Percentiles rank a stretch among this genome's conserved stretches.
These are phyloP conservation scores for Aculops lycopersici DNA, from an alignment of 1,140 invertebrate genomes.

Conservation along the genomic window DNA sequence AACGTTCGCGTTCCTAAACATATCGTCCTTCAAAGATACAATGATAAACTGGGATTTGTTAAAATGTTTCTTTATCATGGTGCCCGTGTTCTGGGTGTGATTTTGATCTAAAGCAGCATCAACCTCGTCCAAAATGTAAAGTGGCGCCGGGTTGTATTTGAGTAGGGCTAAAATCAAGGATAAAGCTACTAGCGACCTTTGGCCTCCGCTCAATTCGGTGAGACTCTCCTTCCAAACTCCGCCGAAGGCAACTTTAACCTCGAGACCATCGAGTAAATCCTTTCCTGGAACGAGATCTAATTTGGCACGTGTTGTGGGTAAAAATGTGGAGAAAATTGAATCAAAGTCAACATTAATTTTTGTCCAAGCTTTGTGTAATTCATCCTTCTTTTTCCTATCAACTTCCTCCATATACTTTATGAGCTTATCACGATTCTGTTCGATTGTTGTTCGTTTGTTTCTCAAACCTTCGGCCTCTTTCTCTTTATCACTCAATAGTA, in stretches of 20 bases:
- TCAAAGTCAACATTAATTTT: constrained; percentile 50
- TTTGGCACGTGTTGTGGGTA: constrained; percentile 58
- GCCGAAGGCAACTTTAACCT: constrained; percentile 48
- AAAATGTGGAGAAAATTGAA: constrained; percentile 64
- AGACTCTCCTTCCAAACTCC: constrained; percentile 82
- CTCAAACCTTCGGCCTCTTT: constrained; percentile 26
- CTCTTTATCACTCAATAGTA: constrained; percentile 11
- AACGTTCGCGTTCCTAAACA: constrained; percentile 98
- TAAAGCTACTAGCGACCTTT: constrained; percentile 74
- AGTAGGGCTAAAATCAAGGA: constrained; percentile 85
- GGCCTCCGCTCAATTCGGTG: constrained; percentile 75
- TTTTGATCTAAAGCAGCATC: constrained; percentile 90
- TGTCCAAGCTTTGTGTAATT: constrained; percentile 41
- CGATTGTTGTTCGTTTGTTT: constrained; percentile 45
- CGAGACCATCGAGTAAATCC: constrained; percentile 45
- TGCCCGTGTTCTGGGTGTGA: constrained; percentile 93
- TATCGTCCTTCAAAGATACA: constrained; percentile 92
- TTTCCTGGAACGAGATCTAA: constrained; percentile 38
- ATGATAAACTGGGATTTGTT: constrained; percentile 84
- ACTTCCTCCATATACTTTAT: constrained; percentile 46
- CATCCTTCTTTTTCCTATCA: constrained; percentile 55
- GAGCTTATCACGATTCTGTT: constrained; percentile 49
- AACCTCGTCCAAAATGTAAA: constrained; percentile 96
- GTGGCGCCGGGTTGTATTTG: constrained; percentile 79
- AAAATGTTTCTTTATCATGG: constrained; percentile 76